Evolutionary conservation across 2,113 vertebrate genomes (phyloP).

Genomic region (Rafetus swinhoei): DNA sequence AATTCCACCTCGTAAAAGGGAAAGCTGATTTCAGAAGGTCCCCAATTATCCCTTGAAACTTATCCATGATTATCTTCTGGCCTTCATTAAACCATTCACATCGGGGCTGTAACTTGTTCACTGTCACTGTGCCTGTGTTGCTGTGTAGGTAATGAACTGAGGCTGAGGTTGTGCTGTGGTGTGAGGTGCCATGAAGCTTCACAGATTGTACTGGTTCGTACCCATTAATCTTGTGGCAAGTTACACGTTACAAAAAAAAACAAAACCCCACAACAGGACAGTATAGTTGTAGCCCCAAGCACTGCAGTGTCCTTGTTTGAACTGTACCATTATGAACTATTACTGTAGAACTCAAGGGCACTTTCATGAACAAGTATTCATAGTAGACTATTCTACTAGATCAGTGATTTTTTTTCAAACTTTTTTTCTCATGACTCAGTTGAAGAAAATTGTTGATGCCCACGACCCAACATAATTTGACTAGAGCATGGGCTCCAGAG

Average conservation of each 20-base stretch:
- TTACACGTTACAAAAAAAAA: background rate
- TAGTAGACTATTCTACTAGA: background rate
- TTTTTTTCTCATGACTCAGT: no score
- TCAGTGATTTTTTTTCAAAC: no score
- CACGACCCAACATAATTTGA: no score
- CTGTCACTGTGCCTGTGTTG: background rate
- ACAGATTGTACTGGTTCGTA: background rate
- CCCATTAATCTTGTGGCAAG: background rate
- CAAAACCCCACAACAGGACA: no score
- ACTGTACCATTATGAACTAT: background rate
- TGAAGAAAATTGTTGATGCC: no score
- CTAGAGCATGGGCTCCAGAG: no score
- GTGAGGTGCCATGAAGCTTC: background rate
- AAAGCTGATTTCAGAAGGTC: background rate
- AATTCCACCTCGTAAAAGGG: slow-evolving; percentile 6
- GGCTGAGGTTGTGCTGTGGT: background rate
- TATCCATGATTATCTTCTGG: background rate
- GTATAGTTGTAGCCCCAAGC: background rate
- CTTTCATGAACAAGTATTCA: background rate
- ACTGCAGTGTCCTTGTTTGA: background rate
- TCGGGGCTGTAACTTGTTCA: background rate
- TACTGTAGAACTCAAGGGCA: background rate
- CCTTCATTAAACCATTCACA: background rate
- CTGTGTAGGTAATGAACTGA: background rate
- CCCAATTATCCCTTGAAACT: background rate